A percentile compares a stretch with the other conserved stretches of the same genome.
phyloP scores from a whole-genome alignment of 2,113 vertebrate species.

The Malurus elegans region DNA sequence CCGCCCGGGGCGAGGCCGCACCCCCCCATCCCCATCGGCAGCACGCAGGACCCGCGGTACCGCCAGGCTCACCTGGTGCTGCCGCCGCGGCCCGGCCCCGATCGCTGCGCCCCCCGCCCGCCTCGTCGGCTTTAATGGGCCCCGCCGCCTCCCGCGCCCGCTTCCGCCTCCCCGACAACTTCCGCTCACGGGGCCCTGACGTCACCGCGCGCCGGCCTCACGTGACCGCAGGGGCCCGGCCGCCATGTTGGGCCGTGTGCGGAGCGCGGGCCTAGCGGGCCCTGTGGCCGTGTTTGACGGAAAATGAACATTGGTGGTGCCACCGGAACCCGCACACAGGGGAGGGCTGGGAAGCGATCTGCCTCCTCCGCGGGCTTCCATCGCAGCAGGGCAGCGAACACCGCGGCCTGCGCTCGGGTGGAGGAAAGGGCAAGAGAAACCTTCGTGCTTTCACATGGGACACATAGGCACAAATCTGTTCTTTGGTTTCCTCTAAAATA shows the following conservation, averaged over 20 bases:
- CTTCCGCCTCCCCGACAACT: conserved; percentile 59
- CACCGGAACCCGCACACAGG: accelerated
- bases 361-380: accelerated
- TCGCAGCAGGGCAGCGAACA: accelerated
- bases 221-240: background rate
- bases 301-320: background rate
- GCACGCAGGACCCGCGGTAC: accelerated
- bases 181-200: conserved; percentile 50
- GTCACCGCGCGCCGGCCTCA: background rate
- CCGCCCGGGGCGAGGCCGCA: background rate
- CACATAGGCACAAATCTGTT: too few species aligned
- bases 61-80: background rate
- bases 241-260: background rate
- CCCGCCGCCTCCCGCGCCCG: conserved; percentile 51
- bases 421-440: too few species aligned
- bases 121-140: conserved; percentile 60
- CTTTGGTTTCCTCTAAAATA: too few species aligned
- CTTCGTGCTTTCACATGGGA: accelerated
- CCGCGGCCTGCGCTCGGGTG: background rate
- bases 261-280: too few species aligned
- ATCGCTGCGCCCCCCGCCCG: background rate
- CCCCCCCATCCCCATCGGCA: accelerated
- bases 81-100: background rate
- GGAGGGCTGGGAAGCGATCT: accelerated
- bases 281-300: accelerated